Base-by-base conservation (phyloP, 2,113 vertebrate genomes). In the Laticauda colubrina region DNA sequence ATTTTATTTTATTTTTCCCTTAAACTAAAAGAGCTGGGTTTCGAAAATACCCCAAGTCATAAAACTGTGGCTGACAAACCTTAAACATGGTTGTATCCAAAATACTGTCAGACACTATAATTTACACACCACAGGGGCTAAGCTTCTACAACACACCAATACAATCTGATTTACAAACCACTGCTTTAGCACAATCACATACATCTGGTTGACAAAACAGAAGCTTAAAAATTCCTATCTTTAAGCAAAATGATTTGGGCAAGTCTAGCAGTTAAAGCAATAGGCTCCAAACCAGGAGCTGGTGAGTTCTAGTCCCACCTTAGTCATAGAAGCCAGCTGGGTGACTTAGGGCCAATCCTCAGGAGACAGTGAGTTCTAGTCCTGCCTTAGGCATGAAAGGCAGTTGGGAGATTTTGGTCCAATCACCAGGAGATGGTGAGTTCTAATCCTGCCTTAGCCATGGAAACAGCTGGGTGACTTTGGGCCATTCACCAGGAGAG, bases 311-410 rank as follows among this genome's bases (percentile, higher is more conserved):
- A 69, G 61, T n/a, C 29, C 4, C 0, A 0, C 12, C 11, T 64
- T n/a, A 64, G 11, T 1, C 11, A n/a, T 4, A 7, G 2, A n/a
- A 69, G 61, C 0, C 29, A n/a, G 4, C 0, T 69, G 29, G 4
- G 11, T n/a, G 26, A n/a, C 11, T 14, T n/a, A 0, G 61, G 11
- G 4, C 26, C 59, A 64, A 64, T 29, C 10, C 4, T 4, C 0
- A n/a, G 61, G 61, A 59, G 23, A 59, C 0, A 0, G 57, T 9
- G 57, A 59, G 7, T 59, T 59, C 57, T 59, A 59, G 23, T 9
- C 56, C 56, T 0, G 5, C 20, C 1, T 57, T 57, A 23, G 21
- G 21, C 21, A 23, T 57, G 57, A 57, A 23, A 8, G 20, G 0
- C 21, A 23, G 4, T 6, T 57, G 21, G 6, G 5, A 8, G 56